Conservation (phyloP, 2,888 invertebrate species). For the Stenodema calcarata region DNA sequence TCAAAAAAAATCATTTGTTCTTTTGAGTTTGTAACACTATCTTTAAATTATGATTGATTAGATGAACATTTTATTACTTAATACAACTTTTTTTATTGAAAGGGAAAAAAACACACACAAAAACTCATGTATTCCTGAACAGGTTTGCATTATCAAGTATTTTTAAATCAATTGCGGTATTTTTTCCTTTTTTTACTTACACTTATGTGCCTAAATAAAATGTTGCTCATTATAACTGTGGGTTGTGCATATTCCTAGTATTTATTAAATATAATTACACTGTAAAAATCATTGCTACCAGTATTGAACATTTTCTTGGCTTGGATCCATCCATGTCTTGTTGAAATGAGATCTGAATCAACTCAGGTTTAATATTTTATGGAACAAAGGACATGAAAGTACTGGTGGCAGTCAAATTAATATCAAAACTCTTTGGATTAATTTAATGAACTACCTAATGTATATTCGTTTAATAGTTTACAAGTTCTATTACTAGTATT, state of each 20-base stretch:
- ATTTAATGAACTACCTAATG: neutral
- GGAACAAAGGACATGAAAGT: neutral
- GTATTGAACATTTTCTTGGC: neutral
- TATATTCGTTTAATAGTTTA: neutral
- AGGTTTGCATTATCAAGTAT: neutral
- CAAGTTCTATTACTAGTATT: neutral
- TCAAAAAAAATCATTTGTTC: too few species aligned
- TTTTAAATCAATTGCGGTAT: neutral
- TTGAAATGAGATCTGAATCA: neutral
- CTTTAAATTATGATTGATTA: too few species aligned
- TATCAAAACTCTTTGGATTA: constrained; percentile 5
- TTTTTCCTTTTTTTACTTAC: constrained; percentile 17
- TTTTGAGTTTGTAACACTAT: too few species aligned
- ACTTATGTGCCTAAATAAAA: constrained; percentile 47
- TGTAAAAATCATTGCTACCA: constrained; percentile 31
- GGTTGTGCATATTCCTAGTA: constrained; percentile 48
- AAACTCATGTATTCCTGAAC: neutral
- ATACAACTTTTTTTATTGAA: too few species aligned
- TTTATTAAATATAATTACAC: constrained; percentile 37
- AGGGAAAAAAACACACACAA: too few species aligned
- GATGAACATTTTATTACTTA: too few species aligned
- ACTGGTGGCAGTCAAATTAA: constrained; percentile 29
- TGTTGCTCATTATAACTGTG: constrained; percentile 47
- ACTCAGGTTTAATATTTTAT: neutral
- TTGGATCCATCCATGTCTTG: constrained; percentile 41